Conservation (phyloP, 2,797 vertebrate species). For the Sibirionetta formosa region DNA sequence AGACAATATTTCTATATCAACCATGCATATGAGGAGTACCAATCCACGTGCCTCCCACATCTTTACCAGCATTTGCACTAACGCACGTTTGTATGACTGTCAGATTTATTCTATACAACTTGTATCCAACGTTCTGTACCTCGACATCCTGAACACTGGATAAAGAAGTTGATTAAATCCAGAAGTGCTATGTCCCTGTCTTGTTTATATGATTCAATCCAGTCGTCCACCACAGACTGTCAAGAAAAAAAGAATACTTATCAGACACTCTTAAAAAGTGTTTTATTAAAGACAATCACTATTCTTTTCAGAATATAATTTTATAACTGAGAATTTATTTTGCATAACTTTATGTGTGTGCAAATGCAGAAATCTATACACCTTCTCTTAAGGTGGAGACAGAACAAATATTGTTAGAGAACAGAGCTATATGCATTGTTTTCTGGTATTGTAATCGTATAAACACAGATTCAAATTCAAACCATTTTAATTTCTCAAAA, state of each 20-base stretch:
- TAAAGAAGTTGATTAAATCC: slow-evolving; percentile 99
- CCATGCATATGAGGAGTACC: not conserved
- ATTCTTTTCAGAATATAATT: slow-evolving; percentile 26
- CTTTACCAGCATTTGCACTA: slow-evolving; percentile 24
- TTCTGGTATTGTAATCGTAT: not conserved
- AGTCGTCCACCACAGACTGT: slow-evolving; percentile 96
- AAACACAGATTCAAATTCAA: not conserved
- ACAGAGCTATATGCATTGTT: not conserved
- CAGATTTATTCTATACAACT: slow-evolving; percentile 62
- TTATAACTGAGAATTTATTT: slow-evolving; percentile 21
- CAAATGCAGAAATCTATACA: slow-evolving; percentile 17
- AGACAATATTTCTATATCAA: slow-evolving; percentile 13
- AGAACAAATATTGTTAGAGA: slow-evolving; percentile 67
- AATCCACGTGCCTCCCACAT: not conserved
- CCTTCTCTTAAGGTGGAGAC: slow-evolving; percentile 67
- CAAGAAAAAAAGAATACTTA: slow-evolving; percentile 76
- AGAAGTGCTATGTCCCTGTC: slow-evolving; percentile 97
- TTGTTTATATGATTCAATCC: slow-evolving; percentile 99
- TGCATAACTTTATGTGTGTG: not conserved
- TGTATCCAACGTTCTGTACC: slow-evolving; percentile 84
- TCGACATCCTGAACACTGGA: slow-evolving; percentile 99
- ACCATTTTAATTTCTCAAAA: not conserved
- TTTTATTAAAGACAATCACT: slow-evolving; percentile 51
- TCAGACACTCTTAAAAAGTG: slow-evolving; percentile 64
- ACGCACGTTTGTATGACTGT: not conserved